Evolutionary conservation across 2,888 invertebrate genomes (phyloP).

Genomic region (Sminthurides aquaticus): DNA sequence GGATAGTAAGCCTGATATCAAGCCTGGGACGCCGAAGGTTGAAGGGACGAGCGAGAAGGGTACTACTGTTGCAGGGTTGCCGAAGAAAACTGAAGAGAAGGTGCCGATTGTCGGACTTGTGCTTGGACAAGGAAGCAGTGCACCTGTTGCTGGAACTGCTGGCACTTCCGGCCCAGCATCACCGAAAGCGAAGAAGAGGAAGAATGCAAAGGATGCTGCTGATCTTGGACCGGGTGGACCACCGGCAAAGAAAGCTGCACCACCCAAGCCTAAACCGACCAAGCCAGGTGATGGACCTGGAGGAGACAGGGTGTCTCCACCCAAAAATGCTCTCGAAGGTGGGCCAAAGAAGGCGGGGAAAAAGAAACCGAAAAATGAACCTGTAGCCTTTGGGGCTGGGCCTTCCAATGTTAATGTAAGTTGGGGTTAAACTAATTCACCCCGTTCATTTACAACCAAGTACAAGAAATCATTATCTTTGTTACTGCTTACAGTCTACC

Average conservation of each 20-base stretch:
- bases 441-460: no score
- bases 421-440: neutral
- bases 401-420: neutral
- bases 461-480: no score
- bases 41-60: neutral
- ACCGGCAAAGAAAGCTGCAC: neutral
- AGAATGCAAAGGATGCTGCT: neutral
- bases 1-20: neutral
- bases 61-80: neutral
- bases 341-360: neutral
- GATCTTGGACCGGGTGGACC: no score
- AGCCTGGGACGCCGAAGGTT: neutral
- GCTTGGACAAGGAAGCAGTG: neutral
- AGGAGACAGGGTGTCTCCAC: neutral
- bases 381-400: neutral
- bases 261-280: neutral
- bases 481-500: neutral
- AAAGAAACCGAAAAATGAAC: neutral
- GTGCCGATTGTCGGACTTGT: neutral
- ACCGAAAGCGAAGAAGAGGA: neutral
- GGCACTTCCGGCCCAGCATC: neutral
- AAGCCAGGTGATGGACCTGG: neutral
- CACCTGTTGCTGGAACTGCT: constrained; percentile 1
- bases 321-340: neutral
- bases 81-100: neutral